Conservation (phyloP, 2,888 invertebrate genomes). For the Parapristionchus giblindavisi region DNA sequence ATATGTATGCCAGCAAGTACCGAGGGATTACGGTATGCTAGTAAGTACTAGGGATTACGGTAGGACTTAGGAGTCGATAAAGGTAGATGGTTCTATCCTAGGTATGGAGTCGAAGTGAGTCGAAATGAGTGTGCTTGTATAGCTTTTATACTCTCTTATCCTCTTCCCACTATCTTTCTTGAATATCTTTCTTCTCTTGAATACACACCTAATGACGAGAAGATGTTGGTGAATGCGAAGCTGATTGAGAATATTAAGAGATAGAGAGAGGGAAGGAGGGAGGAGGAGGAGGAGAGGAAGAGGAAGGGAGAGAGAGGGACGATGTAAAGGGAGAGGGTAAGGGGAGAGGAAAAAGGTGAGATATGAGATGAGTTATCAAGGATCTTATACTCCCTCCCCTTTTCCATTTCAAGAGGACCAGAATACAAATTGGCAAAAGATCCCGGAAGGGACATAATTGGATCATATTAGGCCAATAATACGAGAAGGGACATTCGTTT, state of each 20-base stretch:
- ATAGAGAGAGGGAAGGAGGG: neutral
- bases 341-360: neutral
- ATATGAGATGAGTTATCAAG: neutral
- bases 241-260: constrained; percentile 22
- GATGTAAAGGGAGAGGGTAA: neutral
- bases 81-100: too few species aligned
- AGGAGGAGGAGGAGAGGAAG: constrained; percentile 5
- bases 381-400: neutral
- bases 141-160: neutral
- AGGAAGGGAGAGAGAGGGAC: neutral
- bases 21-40: too few species aligned
- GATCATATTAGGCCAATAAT: too few species aligned
- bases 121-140: too few species aligned
- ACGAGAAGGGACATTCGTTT: too few species aligned
- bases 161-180: neutral
- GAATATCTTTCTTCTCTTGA: neutral
- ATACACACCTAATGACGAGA: constrained; percentile 28
- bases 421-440: too few species aligned
- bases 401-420: too few species aligned
- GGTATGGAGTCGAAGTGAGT: too few species aligned
- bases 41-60: too few species aligned
- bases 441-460: too few species aligned
- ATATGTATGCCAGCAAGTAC: too few species aligned
- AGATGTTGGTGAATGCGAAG: constrained; percentile 24
- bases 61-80: neutral